A percentile compares a stretch with the other conserved stretches of the same genome.
Evolutionary conservation across 2,797 vertebrate species (phyloP).

Genomic region (Acipenser ruthenus): DNA sequence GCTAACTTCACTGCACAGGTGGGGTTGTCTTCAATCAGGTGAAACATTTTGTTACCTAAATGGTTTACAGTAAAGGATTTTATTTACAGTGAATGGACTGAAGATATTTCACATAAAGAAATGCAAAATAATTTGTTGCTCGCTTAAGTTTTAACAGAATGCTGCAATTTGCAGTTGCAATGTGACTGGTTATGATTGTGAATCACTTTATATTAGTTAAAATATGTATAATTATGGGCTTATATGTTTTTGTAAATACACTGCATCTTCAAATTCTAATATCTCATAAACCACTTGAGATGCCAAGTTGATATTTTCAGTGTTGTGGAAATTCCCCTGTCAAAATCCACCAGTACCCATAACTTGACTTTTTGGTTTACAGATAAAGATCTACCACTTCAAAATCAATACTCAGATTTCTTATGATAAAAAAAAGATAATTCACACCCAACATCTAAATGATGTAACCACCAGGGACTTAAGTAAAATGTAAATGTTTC

Average conservation of each 20-base stretch:
- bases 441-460: slow-evolving; percentile 9
- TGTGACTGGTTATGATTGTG: too few species aligned
- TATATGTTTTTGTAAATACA: neutral
- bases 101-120: neutral
- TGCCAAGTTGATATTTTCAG: too few species aligned
- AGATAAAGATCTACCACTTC: neutral
- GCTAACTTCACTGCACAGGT: slow-evolving; percentile 86
- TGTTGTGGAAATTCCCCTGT: too few species aligned
- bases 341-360: too few species aligned
- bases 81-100: neutral
- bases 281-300: neutral
- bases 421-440: neutral
- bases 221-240: neutral
- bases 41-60: neutral
- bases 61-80: too few species aligned
- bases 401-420: neutral
- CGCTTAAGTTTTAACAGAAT: neutral
- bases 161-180: neutral
- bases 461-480: neutral
- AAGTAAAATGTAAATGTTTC: too few species aligned
- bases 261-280: neutral
- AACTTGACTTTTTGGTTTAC: neutral
- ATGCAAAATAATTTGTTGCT: neutral
- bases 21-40: neutral
- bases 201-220: too few species aligned